Evolutionary conservation across 2,113 vertebrate species (phyloP).

Genomic region (Spea multiplicata): DNA sequence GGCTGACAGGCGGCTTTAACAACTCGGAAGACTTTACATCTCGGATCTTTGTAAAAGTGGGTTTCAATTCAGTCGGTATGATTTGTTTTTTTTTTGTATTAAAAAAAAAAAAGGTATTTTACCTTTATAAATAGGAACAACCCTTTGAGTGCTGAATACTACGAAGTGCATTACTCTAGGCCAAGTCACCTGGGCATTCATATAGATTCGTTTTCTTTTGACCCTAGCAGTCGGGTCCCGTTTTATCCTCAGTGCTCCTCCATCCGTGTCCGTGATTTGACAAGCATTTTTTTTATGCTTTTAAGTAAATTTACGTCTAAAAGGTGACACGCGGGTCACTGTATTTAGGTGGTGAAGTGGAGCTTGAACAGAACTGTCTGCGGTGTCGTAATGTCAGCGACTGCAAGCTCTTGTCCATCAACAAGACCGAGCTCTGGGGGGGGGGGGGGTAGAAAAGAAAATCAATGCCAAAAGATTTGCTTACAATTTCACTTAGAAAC

Average conservation of each 20-base stretch:
- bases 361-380: conserved; percentile 94
- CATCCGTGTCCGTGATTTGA: background rate
- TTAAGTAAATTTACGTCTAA: conserved; percentile 58
- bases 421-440: conserved; percentile 82
- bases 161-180: background rate
- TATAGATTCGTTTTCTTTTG: conserved; percentile 36
- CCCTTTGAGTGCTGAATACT: too few relatives aligned
- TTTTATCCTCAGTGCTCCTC: too few relatives aligned
- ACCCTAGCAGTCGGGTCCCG: conserved; percentile 34
- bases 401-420: conserved; percentile 88
- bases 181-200: conserved; percentile 43
- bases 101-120: conserved; percentile 29
- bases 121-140: conserved; percentile 12
- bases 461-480: background rate
- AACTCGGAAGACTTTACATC: conserved; percentile 24
- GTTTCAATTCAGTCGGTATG: conserved; percentile 45
- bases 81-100: background rate
- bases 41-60: conserved; percentile 39
- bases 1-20: conserved; percentile 17
- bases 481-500: too few relatives aligned
- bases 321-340: conserved; percentile 49
- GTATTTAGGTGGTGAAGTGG: conserved; percentile 79
- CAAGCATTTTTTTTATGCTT: conserved; percentile 34
- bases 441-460: conserved; percentile 46
- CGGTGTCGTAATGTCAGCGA: conserved; percentile 90